Conservation (phyloP, 23 tunicate genomes). For the Corella eumyota region DNA sequence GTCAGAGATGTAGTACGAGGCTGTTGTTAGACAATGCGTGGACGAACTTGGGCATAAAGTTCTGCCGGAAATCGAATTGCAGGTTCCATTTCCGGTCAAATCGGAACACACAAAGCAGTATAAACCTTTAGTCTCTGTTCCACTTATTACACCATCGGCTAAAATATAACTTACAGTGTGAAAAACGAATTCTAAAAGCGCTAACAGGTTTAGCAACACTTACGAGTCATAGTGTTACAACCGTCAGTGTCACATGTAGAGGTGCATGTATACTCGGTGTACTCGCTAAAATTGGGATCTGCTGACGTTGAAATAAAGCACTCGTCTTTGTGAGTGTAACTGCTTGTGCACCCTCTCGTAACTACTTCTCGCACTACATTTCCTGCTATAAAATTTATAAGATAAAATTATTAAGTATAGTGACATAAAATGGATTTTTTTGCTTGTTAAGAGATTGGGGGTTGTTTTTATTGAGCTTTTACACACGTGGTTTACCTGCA, state of each 20-base stretch:
- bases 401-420: no score
- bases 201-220: no score
- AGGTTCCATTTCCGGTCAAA: not conserved
- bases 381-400: slow-evolving; percentile 3
- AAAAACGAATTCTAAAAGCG: no score
- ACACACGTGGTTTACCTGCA: no score
- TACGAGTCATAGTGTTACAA: slow-evolving; percentile 24
- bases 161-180: not conserved
- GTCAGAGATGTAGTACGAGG: slow-evolving; percentile 3
- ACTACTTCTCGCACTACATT: not conserved
- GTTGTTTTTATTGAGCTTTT: no score
- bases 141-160: slow-evolving; percentile 18
- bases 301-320: slow-evolving; percentile 2
- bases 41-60: slow-evolving; percentile 1
- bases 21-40: slow-evolving; percentile 1
- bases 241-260: slow-evolving; percentile 15
- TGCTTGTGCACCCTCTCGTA: slow-evolving; percentile 18
- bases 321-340: not conserved
- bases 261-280: slow-evolving; percentile 15
- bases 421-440: no score
- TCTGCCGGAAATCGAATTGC: not conserved
- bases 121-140: slow-evolving; percentile 3
- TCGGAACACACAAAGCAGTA: slow-evolving; percentile 12
- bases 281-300: not conserved
- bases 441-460: no score